A percentile compares a stretch with the other conserved stretches of the same genome.
phyloP scores from a whole-genome alignment of 2,888 invertebrate species.

The Anaspis maculata region DNA sequence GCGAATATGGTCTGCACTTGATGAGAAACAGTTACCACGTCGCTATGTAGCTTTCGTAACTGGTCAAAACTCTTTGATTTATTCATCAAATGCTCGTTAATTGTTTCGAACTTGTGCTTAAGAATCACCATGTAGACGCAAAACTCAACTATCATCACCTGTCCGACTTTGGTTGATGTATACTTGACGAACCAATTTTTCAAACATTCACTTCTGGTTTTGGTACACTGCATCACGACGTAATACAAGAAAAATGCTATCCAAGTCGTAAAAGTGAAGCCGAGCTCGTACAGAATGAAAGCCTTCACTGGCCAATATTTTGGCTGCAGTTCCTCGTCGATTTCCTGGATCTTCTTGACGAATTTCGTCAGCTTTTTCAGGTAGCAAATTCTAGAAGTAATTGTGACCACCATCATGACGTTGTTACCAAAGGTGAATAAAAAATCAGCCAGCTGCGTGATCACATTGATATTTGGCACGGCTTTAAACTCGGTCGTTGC shows the following conservation, averaged over 20 bases:
- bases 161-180: slow-evolving; percentile 14
- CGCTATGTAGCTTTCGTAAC: slow-evolving; percentile 10
- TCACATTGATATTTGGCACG: slow-evolving; percentile 9
- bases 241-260: slow-evolving; percentile 13
- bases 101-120: slow-evolving; percentile 5
- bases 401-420: slow-evolving; percentile 10
- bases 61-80: slow-evolving; percentile 1
- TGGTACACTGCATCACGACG: slow-evolving; percentile 8
- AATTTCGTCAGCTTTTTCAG: slow-evolving; percentile 9
- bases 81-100: slow-evolving; percentile 6
- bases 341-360: slow-evolving; percentile 7
- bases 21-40: slow-evolving; percentile 10
- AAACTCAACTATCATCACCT: slow-evolving; percentile 7
- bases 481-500: slow-evolving; percentile 8
- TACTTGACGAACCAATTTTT: slow-evolving; percentile 13
- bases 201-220: slow-evolving; percentile 9
- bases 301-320: slow-evolving; percentile 10
- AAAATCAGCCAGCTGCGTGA: slow-evolving; percentile 16
- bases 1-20: slow-evolving; percentile 16
- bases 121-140: slow-evolving; percentile 8
- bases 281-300: slow-evolving; percentile 6
- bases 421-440: slow-evolving; percentile 13
- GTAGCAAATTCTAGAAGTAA: slow-evolving; percentile 11
- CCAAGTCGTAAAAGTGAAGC: slow-evolving; percentile 10
- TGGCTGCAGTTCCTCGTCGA: slow-evolving; percentile 12